phyloP scores from a whole-genome alignment of 2,888 invertebrate species.

The Drosophila bunnanda region DNA sequence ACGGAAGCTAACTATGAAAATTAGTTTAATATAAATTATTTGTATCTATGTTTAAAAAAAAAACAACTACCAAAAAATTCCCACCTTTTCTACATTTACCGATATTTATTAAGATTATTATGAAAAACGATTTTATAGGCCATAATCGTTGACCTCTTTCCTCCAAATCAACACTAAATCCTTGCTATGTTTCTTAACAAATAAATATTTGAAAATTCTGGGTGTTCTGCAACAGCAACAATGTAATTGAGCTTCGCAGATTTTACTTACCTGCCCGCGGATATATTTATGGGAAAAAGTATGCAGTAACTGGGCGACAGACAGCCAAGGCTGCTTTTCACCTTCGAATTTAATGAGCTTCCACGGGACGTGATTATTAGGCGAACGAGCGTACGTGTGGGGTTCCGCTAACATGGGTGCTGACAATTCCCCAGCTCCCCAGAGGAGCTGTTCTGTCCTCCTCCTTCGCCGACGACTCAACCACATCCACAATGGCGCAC shows the following conservation, averaged over 20 bases:
- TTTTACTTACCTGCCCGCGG: constrained; percentile 18
- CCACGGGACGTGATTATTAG: constrained; percentile 53
- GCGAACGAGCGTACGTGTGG: constrained; percentile 49
- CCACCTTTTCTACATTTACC: too few species aligned
- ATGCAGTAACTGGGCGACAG: constrained; percentile 20
- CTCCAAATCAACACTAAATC: not conserved
- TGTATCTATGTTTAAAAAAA: too few species aligned
- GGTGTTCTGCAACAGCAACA: too few species aligned
- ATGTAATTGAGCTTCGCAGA: constrained; percentile 20
- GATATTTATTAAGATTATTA: too few species aligned
- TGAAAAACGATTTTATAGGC: too few species aligned
- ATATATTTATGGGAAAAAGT: constrained; percentile 13
- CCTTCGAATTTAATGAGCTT: constrained; percentile 56
- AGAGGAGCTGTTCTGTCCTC: not conserved
- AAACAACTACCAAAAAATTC: too few species aligned
- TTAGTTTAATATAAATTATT: too few species aligned
- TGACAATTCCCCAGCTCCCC: constrained; percentile 35
- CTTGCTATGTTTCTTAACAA: not conserved
- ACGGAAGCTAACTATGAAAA: too few species aligned
- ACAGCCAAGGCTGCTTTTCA: constrained; percentile 47
- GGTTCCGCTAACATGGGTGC: constrained; percentile 33
- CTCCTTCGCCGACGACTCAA: constrained; percentile 14
- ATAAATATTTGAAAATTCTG: constrained; percentile 1
- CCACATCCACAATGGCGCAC: constrained; percentile 31
- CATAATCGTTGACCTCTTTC: not conserved